Evolutionary conservation across 2,888 invertebrate species (phyloP), one percentile per base, ranked within the genome.

Genomic region (Ichneumoninae sp.): DNA sequence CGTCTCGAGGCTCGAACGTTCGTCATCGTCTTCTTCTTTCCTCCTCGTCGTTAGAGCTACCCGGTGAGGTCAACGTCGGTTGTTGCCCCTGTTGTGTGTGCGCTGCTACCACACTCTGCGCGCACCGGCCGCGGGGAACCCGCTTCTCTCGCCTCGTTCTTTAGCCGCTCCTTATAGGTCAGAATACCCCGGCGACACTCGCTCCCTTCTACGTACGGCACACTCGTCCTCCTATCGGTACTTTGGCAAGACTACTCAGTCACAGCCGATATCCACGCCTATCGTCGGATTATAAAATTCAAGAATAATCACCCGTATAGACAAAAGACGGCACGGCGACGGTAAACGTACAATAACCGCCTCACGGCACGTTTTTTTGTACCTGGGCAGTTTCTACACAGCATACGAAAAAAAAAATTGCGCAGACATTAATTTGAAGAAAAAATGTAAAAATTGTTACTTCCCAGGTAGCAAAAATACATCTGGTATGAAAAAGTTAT

Each of bases 41-140:
- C n/a, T 65, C 50, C 19, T 73, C 73, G 65, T 77, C 63, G 47
- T 47, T 16, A 66, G 22, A 26, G 69, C 54, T 57, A 65, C 40
- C 26, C 80, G 74, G 13, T 54, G 90, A 91, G 92, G 92, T 92
- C 92, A 92, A 89, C 90, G 68, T 88, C 91, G 92, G 92, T 92
- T 92, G 91, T 92, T 92, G 92, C 91, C 89, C 69, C 74, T 84
- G 57, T 57, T 57, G 57, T 57, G 57, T 75, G 81, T 57, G 86
- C 87, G 82, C 57, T 66, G 63, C 76, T 50, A 50, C 50, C 50
- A 50, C 81, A 70, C 83, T 86, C 76, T 68, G 83, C 81, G 65
- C 70, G 36, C 76, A 71, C 71, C 63, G 33, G 70, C 65, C 76
- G 68, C 76, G 65, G 81, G 73, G 81, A 74, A 84, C 74, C 76